Evolutionary conservation across 2,888 invertebrate species (phyloP).

Genomic region (Leucania comma): DNA sequence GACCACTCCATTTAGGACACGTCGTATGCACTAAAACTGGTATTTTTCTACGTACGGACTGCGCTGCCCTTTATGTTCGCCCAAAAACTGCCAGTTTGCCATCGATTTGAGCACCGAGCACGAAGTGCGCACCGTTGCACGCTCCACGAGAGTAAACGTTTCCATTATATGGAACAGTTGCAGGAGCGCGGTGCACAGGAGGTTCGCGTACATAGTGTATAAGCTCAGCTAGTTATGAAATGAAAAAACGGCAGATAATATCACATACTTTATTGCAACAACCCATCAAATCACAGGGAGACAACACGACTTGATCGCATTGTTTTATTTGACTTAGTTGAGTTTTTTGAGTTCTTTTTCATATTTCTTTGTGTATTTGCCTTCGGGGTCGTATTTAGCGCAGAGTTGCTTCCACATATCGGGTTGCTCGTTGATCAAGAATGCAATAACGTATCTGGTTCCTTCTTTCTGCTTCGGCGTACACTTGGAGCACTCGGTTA

Average conservation of each 20-base stretch:
- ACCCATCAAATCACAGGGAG: constrained; percentile 1
- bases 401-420: constrained; percentile 76
- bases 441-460: constrained; percentile 75
- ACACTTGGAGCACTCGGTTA: constrained; percentile 81
- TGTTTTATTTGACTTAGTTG: constrained; percentile 5
- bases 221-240: neutral
- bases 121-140: too few relatives aligned
- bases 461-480: constrained; percentile 74
- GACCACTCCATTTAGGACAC: too few relatives aligned
- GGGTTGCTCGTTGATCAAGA: constrained; percentile 78
- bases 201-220: too few relatives aligned
- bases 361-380: constrained; percentile 72
- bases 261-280: constrained; percentile 30
- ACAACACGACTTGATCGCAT: constrained; percentile 4
- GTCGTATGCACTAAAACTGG: too few relatives aligned
- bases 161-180: too few relatives aligned
- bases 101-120: too few relatives aligned
- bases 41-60: too few relatives aligned
- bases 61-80: too few relatives aligned
- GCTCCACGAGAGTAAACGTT: too few relatives aligned
- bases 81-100: too few relatives aligned
- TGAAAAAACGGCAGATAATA: neutral
- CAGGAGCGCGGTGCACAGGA: too few relatives aligned
- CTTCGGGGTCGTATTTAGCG: constrained; percentile 72
- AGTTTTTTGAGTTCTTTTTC: constrained; percentile 71